Evolutionary conservation across 2,888 invertebrate species (phyloP), one percentile per base, ranked within the genome.

Genomic region (Caenorhabditis sp.): DNA sequence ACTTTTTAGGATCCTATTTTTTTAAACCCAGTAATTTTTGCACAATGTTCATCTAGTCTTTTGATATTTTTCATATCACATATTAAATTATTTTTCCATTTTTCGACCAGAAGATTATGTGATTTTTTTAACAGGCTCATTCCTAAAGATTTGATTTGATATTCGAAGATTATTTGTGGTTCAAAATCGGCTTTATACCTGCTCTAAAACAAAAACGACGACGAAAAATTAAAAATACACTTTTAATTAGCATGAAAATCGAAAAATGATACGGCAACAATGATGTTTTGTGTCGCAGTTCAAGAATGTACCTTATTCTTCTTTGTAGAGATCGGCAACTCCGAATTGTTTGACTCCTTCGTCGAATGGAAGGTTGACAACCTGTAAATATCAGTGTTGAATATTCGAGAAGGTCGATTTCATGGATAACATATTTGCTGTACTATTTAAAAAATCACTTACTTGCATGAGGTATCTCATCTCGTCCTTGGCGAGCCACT

Each of bases 401-500:
- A n/a, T n/a, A n/a, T n/a, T n/a, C n/a, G n/a, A n/a, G n/a, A n/a
- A n/a, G n/a, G n/a, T n/a, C n/a, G n/a, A n/a, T n/a, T n/a, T n/a
- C n/a, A n/a, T n/a, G n/a, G n/a, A n/a, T n/a, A n/a, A n/a, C n/a
- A n/a, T n/a, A n/a, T n/a, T n/a, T n/a, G n/a, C n/a, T n/a, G n/a
- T n/a, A n/a, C n/a, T n/a, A n/a, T n/a, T n/a, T n/a, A 43, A 14
- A 43, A 43, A 43, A 3, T 3, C 5, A 56, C 70, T 20, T 5
- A 84, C 85, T 83, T 85, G 81, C 84, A 85, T 84, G 68, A 85
- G 80, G 63, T 84, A 83, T 59, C 83, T 77, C 85, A 85, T 85
- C 76, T 85, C 84, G 67, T 85, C 85, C 82, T 85, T 85, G 73
- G 83, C 82, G 27, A 82, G 72, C 85, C 85, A 85, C 81, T 85